Evolutionary conservation across 2,888 invertebrate species (phyloP), one percentile per base, ranked within the genome.

Genomic region (Standfussiana lucernea): DNA sequence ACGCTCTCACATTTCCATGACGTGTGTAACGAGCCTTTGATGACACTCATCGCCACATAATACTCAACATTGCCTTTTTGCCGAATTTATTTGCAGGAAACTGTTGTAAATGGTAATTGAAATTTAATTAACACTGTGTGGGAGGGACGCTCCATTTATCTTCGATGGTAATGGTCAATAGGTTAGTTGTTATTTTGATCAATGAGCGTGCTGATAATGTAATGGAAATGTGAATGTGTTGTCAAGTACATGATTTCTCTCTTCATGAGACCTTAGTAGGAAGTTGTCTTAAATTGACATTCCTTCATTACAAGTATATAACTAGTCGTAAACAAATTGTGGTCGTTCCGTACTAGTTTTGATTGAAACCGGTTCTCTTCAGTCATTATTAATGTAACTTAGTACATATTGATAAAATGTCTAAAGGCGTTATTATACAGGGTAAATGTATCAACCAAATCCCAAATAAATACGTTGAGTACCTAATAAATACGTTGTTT

Each of bases 1-100:
- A 79, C 76, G 81, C 85, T 84, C 83, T 86, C 85, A 83, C 76
- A 78, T 86, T 87, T 83, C 83, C 77, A 83, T 88, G 89, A 88
- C 77, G 84, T 86, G 80, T 87, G 88, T 88, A 91, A 90, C 85
- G 90, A 89, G 86, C 76, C 75, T 86, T 89, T 90, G 88, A 92
- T 91, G 88, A 87, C 86, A 82, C 75, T 81, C 85, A 75, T 75
- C 83, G 73, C 76, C 76, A 81, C 83, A 79, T 76, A 86, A 83
- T 69, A 79, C 79, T 66, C 76, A 69, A 66, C 81, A 73, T 77
- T 79, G 75, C 79, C 82, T 85, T 72, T 85, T 83, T 69, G 68
- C 53, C 50, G 50, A 83, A 84, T 79, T 69, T 83, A 86, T 84
- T 82, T 61, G 37, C 68, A 70, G 68, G 40, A 74, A 61, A 64